phyloP scores from a whole-genome alignment of 2,797 vertebrate species.

The Pangasius djambal region DNA sequence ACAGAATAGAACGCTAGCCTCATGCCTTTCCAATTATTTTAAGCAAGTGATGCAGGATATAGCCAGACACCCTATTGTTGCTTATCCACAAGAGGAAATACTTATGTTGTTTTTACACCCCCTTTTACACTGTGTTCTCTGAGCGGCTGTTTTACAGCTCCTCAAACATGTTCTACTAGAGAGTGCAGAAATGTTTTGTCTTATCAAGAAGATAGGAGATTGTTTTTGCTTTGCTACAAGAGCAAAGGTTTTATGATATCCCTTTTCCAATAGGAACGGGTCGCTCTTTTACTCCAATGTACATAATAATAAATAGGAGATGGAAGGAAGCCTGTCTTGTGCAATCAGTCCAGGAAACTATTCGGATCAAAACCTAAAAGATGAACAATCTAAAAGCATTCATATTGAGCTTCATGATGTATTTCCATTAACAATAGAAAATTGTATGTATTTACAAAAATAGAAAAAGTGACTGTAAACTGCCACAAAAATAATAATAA shows the following conservation, averaged over 20 bases:
- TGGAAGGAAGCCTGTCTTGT: neutral
- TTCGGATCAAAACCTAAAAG: neutral
- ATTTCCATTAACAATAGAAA: neutral
- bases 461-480: neutral
- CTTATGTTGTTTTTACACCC: conserved; percentile 50
- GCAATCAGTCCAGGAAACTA: neutral
- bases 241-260: neutral
- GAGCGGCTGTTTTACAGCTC: conserved; percentile 2
- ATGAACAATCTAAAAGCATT: neutral
- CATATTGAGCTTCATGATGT: neutral
- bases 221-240: conserved; percentile 6
- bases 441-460: neutral
- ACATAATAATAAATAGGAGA: neutral
- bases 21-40: conserved; percentile 76
- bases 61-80: conserved; percentile 62
- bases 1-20: conserved; percentile 61
- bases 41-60: conserved; percentile 69
- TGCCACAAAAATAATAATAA: neutral
- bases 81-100: conserved; percentile 55
- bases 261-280: neutral
- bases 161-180: conserved; percentile 18
- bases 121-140: conserved; percentile 26
- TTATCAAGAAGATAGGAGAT: conserved; percentile 1
- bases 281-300: neutral
- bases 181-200: conserved; percentile 6